Base-by-base conservation (phyloP, 37 sponge, comb jelly and placozoan species). In the Haliclona indistincta region DNA sequence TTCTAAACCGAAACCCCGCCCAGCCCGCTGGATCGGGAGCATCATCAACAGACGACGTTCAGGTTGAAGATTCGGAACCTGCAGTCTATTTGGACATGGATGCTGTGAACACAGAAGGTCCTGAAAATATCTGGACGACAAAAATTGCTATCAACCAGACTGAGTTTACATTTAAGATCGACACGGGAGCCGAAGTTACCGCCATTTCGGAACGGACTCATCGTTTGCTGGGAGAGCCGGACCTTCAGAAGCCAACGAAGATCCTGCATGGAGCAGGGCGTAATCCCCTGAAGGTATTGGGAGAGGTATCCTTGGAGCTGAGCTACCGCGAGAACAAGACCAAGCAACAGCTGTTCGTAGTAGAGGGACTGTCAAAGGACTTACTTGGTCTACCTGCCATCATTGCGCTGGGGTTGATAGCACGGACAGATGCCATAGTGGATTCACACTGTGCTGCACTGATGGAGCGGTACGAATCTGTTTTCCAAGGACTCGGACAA, bases 101-200 rank as follows among this genome's bases (percentile, higher is more conserved):
- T 67, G 53, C 38, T 15, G 65, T 15, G 19, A n/a, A n/a, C n/a
- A n/a, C n/a, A n/a, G 15, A 26, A 49, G 49, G 53, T 0, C 49
- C 64, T 45, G 8, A 20, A 25, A 20, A 25, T 25, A 35, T 44
- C 42, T 79, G 80, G 80, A 79, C 25, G 2, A 38, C 43, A 32
- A 34, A 47, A 22, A 29, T 79, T 11, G 43, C 28, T 13, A 2
- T 79, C 13, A 39, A 54, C 38, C 32, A n/a, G n/a, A n/a, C n/a
- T n/a, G n/a, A 68, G n/a, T 38, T 62, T 7, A 3, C 40, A n/a
- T 75, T 75, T 64, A 75, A 75, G 30, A 34, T 75, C 22, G 80
- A 79, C 70, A 78, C 56, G n/a, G 69, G 56, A 35, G 79, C 79
- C 23, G 79, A 78, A 38, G 69, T 78, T 28, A 78, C 79, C 4